Base-by-base conservation (phyloP, 1,140 invertebrate species). In the Bombus cullumanus region DNA sequence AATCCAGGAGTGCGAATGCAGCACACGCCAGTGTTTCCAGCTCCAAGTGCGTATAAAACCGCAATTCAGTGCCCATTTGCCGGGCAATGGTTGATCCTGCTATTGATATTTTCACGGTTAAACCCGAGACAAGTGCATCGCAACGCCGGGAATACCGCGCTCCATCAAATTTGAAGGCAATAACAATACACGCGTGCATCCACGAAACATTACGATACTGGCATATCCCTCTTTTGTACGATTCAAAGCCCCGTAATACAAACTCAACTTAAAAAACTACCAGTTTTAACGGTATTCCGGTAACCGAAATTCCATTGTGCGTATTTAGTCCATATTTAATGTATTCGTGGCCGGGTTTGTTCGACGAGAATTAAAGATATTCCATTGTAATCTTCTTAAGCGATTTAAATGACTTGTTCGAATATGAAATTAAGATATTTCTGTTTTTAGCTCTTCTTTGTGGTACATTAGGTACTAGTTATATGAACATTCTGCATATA, bases 21-120 rank as follows among this genome's bases (percentile, higher is more conserved):
- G 9, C 59, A 69, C 47, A 31, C 47, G 31, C 59, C 34, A 18
- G 18, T 64, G 41, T 75, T 82, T 66, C 31, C 57, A 57, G 4
- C 13, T 12, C 10, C 22, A 57, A 64, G 22, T 41, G 31, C 71
- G 39, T 28, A 62, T 64, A 66, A 41, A 74, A 69, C 71, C 87
- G 37, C 82, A 81, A 77, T 57, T 53, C 64, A 12, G 34, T 59
- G 74, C 12, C 62, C 57, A 53, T 80, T 85, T 72, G 43, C 41
- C 53, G 28, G 13, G 28, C 69, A 68, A 81, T 59, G 53, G 66
- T 77, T 77, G 64, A 89, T 88, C 62, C 18, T 25, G 47, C 3
- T 75, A 22, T 39, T 8, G 81, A 77, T 77, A 77, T 77, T 76
- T 76, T 68, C 25, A 15, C 25, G 31, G 31, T 31, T 66, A 69